A percentile compares a stretch with the other conserved stretches of the same genome.
Conservation (phyloP, 2,888 invertebrate species). For the Penaeus monodon region DNA sequence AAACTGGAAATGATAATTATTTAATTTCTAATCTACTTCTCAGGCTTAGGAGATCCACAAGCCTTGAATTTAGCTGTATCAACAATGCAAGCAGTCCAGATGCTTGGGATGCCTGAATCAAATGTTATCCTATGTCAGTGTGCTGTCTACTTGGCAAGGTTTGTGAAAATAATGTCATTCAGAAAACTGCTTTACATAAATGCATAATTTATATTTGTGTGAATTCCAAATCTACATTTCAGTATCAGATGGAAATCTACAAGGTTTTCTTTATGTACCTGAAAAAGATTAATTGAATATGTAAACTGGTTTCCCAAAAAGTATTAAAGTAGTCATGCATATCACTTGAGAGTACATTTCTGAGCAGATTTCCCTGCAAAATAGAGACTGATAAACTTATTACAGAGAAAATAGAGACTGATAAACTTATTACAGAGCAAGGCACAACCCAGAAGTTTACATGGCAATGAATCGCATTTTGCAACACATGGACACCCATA, state of each 20-base stretch:
- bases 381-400: too few species aligned
- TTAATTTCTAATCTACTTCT: too few species aligned
- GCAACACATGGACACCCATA: constrained; percentile 74
- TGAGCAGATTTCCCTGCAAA: too few species aligned
- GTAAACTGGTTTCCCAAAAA: too few species aligned
- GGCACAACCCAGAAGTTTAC: constrained; percentile 37
- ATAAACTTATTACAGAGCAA: neutral
- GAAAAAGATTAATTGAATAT: too few species aligned
- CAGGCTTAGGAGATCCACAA: constrained; percentile 24
- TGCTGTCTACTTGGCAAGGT: constrained; percentile 78
- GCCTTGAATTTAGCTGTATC: constrained; percentile 80
- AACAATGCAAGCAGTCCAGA: constrained; percentile 83
- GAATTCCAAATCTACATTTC: too few species aligned
- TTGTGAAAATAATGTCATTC: neutral
- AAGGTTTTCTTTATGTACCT: too few species aligned
- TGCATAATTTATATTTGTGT: neutral
- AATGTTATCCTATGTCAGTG: constrained; percentile 84
- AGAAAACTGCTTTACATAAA: neutral
- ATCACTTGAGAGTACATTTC: too few species aligned
- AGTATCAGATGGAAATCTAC: too few species aligned
- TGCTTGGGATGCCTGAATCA: constrained; percentile 86
- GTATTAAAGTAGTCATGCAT: too few species aligned
- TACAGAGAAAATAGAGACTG: neutral
- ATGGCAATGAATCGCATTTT: constrained; percentile 72
- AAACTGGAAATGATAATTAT: too few species aligned